Evolutionary conservation across 2,113 vertebrate genomes (phyloP).

Genomic region (Leucosticte australis): DNA sequence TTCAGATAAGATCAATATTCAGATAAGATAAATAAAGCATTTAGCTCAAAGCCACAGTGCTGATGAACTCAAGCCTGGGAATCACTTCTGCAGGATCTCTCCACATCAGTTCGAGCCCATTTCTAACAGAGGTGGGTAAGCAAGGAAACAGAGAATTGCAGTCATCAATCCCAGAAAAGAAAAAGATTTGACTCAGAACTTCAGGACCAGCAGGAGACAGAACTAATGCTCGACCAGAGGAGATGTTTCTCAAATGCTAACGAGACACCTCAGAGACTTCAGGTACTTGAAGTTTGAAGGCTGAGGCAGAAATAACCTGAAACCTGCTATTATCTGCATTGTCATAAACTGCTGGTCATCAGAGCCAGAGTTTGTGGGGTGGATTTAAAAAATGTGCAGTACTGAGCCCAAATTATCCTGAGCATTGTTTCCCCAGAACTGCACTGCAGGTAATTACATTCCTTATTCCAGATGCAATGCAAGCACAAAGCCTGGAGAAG

Average conservation of each 20-base stretch:
- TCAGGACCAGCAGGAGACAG: conserved; percentile 12
- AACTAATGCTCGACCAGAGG: not conserved
- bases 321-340: not conserved
- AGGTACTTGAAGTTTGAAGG: conserved; percentile 19
- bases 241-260: conserved; percentile 41
- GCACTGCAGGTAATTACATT: not conserved
- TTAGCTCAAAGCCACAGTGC: not conserved
- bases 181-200: conserved; percentile 5
- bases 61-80: not conserved
- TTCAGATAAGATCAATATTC: not conserved
- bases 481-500: not conserved
- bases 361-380: not conserved
- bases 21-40: conserved; percentile 7
- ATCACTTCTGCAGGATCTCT: not conserved
- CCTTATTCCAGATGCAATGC: not conserved
- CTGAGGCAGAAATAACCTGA: conserved; percentile 1
- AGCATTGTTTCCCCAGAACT: not conserved
- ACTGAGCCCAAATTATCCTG: conserved; percentile 20
- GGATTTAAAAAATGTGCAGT: not conserved
- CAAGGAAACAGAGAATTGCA: conserved; percentile 32
- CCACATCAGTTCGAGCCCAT: not conserved
- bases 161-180: conserved; percentile 9
- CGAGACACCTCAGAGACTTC: not conserved
- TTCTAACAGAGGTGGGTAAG: not conserved
- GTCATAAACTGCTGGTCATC: conserved; percentile 2